Conservation (phyloP, 2,797 vertebrate species). For the Molossus molossus region DNA sequence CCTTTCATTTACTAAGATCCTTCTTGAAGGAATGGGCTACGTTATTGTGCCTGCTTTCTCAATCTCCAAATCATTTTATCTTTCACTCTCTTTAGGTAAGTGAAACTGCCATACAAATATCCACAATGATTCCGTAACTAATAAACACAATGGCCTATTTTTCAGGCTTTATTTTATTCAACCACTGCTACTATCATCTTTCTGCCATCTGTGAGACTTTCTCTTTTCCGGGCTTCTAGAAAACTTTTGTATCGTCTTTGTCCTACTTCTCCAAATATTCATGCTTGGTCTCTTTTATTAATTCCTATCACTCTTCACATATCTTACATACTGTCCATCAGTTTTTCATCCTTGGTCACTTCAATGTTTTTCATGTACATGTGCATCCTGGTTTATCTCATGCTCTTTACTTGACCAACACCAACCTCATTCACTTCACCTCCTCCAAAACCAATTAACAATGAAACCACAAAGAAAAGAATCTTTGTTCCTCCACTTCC, state of each 20-base stretch:
- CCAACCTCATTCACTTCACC: background rate
- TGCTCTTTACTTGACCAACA: background rate
- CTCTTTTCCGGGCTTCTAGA: background rate
- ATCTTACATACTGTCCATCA: background rate
- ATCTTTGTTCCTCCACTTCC: background rate
- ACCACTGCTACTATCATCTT: background rate
- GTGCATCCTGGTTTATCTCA: background rate
- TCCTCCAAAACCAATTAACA: background rate
- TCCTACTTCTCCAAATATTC: background rate
- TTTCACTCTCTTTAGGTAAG: conserved; percentile 5
- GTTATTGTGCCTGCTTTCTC: background rate
- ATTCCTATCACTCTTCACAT: background rate
- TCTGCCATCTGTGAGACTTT: background rate
- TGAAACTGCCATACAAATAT: background rate
- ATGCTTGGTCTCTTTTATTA: background rate
- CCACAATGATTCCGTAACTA: background rate
- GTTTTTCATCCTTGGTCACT: background rate
- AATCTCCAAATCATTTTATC: background rate
- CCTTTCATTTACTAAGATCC: background rate
- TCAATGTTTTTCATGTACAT: background rate
- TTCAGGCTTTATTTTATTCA: background rate
- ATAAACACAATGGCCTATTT: background rate
- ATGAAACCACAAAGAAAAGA: background rate
- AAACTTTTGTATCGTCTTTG: background rate
- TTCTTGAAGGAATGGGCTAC: background rate